Evolutionary conservation across 2,113 vertebrate genomes (phyloP), one percentile per base, ranked within the genome.

Genomic region (Arvicanthis niloticus): DNA sequence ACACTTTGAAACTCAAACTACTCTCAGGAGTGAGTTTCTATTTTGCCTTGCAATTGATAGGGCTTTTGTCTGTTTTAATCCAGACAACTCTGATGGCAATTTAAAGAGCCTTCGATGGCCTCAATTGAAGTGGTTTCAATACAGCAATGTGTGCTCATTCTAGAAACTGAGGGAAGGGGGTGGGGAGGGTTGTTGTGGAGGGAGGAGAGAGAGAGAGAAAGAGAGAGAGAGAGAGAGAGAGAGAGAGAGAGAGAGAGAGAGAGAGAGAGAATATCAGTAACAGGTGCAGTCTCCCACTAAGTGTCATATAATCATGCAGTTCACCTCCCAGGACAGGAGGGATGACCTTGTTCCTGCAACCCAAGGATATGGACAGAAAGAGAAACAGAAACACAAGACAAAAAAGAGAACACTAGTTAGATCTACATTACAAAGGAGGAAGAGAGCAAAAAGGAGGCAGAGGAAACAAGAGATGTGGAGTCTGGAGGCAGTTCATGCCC

Each of bases 21-120:
- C 53, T 88, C 45, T 19, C 42, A 53, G 80, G 13, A 19, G 37
- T 73, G 42, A 93, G 24, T 48, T 70, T 80, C 86, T 29, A 76
- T 87, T 82, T 37, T 48, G 58, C 62, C 51, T 16, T 75, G 4
- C 60, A 94, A 42, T 80, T 88, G 56, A n/a, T 29, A 92, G 11
- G 62, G 22, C 26, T 58, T 81, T 51, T 68, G 17, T 85, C 67
- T 95, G 4, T 93, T 94, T 90, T 75, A 94, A 60, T 89, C 72
- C 72, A 91, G 62, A 81, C 53, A 53, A 81, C 7, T 31, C 26
- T 26, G 75, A 24, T 53, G 88, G 13, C n/a, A 77, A 81, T 42
- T 60, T 42, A 80, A 22, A 73, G 78, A 77, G 62, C 93, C 37
- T 73, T 94, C 37, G 58, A 87, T 96, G 56, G 95, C 45, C 45